Conservation (phyloP, 1,140 invertebrate genomes). For the Parapsyche elsis region DNA sequence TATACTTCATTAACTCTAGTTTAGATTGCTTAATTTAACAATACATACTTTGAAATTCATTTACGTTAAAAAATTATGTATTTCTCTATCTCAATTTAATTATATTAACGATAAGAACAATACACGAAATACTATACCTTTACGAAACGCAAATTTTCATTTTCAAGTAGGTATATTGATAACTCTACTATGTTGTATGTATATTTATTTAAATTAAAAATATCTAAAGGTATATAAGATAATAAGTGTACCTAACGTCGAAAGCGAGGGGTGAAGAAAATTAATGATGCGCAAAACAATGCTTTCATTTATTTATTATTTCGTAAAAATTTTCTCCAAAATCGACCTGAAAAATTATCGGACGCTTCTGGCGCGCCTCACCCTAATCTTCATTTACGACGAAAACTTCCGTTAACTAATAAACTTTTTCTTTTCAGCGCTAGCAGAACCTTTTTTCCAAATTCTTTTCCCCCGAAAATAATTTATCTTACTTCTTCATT, state of each 20-base stretch:
- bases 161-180: no score
- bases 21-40: no score
- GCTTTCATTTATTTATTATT: neutral
- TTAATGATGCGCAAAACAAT: constrained; percentile 28
- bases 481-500: neutral
- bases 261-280: neutral
- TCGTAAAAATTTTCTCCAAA: neutral
- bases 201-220: neutral
- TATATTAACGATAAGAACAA: no score
- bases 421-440: constrained; percentile 13
- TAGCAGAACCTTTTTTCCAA: neutral
- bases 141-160: no score
- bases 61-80: no score
- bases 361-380: constrained; percentile 21
- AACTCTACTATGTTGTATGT: neutral
- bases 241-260: neutral
- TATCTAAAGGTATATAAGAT: neutral
- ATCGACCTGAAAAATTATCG: constrained; percentile 21
- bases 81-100: no score
- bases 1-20: no score
- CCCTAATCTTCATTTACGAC: constrained; percentile 22
- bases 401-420: constrained; percentile 30
- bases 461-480: neutral
- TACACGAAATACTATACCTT: no score
- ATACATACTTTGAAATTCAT: no score